Evolutionary conservation across 2,888 invertebrate genomes (phyloP), one percentile per base, ranked within the genome.

Genomic region (Xanthorhoe spadicearia): DNA sequence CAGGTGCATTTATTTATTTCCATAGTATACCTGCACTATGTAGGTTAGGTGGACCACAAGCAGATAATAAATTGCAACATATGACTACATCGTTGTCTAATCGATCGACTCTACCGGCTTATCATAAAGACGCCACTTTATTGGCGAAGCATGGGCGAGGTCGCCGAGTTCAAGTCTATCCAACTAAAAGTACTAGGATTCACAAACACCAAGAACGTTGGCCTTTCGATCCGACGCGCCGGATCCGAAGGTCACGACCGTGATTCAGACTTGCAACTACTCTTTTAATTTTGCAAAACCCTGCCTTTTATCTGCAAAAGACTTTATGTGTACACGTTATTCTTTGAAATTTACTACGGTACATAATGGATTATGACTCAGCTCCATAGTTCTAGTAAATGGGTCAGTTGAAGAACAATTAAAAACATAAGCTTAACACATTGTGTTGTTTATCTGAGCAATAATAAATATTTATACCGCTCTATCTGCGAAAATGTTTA

Each of bases 141-240:
- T 67, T 71, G 64, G 75, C 65, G 52, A 35, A 19, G 53, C 58
- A 77, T 78, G 77, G 77, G 76, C 82, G 82, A 85, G 84, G 83
- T 74, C 79, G 75, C 52, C 84, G 70, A 75, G 79, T 85, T 79
- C 77, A 77, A 53, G 53, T 52, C 46, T 54, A 50, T 6, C 38
- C 9, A 9, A 58, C 69, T 58, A 65, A 61, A 61, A 62, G 64
- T 70, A 76, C 77, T 80, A 80, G 78, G 72, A 77, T 82, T 78
- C 75, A 77, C 78, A 81, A 80, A 80, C 78, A 74, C 76, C 55
- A 76, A 80, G 87, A 83, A 81, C 88, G 79, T 88, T 86, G 86
- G 86, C 88, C 88, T 89, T 84, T 86, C 74, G 69, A 67, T 60
- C 51, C 55, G 53, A 56, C 65, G 73, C 72, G 71, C 59, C 66